phyloP scores from a whole-genome alignment of 2,888 invertebrate species.

The Tiliacea citrago region DNA sequence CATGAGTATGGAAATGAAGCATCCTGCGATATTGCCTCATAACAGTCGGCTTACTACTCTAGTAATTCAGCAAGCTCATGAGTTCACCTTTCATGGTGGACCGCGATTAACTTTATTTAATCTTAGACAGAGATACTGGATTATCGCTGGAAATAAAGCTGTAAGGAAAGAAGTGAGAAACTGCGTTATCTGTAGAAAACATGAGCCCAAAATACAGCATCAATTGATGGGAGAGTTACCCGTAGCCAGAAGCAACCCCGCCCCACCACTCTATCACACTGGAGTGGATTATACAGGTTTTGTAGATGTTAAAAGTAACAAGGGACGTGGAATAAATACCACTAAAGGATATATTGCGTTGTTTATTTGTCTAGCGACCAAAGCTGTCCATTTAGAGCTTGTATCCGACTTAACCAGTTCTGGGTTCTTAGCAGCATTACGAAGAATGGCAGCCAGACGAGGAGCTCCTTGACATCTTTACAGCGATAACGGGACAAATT shows the following conservation, averaged over 20 bases:
- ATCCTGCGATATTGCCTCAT: too few relatives aligned
- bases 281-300: slow-evolving; percentile 4
- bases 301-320: background rate
- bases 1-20: too few relatives aligned
- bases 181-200: too few relatives aligned
- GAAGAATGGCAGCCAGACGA: background rate
- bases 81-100: slow-evolving; percentile 22
- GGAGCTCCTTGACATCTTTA: background rate
- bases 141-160: too few relatives aligned
- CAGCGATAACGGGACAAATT: background rate
- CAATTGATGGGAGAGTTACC: too few relatives aligned
- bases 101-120: slow-evolving; percentile 29
- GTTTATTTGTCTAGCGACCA: background rate
- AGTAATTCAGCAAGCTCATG: too few relatives aligned
- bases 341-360: background rate
- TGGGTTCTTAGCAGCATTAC: background rate
- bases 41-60: too few relatives aligned
- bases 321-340: background rate
- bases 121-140: slow-evolving; percentile 18
- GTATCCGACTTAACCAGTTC: background rate
- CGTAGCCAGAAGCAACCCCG: too few relatives aligned
- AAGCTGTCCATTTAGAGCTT: background rate
- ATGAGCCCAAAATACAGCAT: too few relatives aligned
- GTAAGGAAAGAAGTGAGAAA: too few relatives aligned
- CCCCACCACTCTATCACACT: slow-evolving; percentile 9